Evolutionary conservation across 2,888 invertebrate genomes (phyloP).

Genomic region (Dyspetes luteomarginatus): DNA sequence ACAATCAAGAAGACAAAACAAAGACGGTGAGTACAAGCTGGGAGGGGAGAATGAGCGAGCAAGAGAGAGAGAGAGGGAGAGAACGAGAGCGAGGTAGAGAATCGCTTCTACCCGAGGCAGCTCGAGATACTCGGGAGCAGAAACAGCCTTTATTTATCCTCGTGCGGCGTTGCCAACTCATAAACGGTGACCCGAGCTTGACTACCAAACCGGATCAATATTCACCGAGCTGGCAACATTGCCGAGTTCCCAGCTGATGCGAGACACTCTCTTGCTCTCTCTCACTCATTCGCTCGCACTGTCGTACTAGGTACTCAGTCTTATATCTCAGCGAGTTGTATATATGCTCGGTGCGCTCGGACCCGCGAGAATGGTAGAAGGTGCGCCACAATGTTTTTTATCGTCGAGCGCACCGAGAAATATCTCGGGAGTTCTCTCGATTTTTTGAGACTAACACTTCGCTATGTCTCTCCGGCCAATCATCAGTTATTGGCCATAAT

Average conservation of each 20-base stretch:
- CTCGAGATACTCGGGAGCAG: conserved; percentile 67
- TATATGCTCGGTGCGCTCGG: conserved; percentile 15
- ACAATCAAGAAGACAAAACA: conserved; percentile 38
- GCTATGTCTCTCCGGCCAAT: background rate
- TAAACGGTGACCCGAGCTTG: conserved; percentile 75
- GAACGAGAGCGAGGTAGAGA: conserved; percentile 61
- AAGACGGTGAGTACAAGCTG: conserved; percentile 10
- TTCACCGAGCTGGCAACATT: conserved; percentile 72
- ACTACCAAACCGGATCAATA: conserved; percentile 70
- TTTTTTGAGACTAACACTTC: conserved; percentile 6
- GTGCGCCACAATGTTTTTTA: conserved; percentile 16
- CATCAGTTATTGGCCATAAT: background rate
- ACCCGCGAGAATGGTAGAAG: conserved; percentile 21
- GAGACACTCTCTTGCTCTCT: conserved; percentile 46
- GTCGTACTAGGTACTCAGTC: too few species aligned
- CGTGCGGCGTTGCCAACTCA: conserved; percentile 76
- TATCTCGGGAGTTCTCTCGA: conserved; percentile 11
- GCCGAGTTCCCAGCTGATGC: conserved; percentile 78
- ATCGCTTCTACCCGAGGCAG: conserved; percentile 59
- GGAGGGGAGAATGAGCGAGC: conserved; percentile 46
- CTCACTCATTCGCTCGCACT: conserved; percentile 9
- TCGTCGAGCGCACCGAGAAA: background rate
- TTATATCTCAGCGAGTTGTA: background rate
- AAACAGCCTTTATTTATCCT: conserved; percentile 65
- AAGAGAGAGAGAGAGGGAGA: conserved; percentile 42